A percentile compares a stretch with the other conserved stretches of the same genome.
Evolutionary conservation across 2,113 vertebrate genomes (phyloP).

Genomic region (Camelus dromedarius): DNA sequence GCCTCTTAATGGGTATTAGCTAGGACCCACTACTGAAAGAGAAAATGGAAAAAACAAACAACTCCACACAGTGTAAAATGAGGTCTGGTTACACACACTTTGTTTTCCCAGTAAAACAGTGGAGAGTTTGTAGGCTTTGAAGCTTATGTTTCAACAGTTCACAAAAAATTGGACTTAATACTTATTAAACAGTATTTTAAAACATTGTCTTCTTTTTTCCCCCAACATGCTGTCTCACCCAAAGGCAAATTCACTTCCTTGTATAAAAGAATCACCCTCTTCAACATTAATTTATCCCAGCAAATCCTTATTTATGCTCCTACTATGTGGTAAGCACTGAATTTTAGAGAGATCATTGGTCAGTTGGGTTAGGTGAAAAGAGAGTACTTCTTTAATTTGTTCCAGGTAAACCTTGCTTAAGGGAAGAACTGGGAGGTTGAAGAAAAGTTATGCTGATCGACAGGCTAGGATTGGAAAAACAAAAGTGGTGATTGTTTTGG

Average conservation of each 20-base stretch:
- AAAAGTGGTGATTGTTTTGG: not conserved
- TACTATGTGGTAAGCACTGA: not conserved
- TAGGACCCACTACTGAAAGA: constrained; percentile 36
- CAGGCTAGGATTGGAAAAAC: not conserved
- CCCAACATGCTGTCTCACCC: not conserved
- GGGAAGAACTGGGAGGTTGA: not conserved
- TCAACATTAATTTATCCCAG: constrained; percentile 41
- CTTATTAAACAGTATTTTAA: constrained; percentile 13
- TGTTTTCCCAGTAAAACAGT: not conserved
- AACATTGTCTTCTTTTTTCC: not conserved
- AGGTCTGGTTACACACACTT: not conserved
- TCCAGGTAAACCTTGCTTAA: not conserved
- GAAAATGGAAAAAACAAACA: constrained; percentile 12
- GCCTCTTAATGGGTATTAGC: constrained; percentile 59
- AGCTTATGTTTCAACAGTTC: not conserved
- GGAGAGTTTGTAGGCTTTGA: not conserved
- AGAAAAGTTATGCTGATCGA: not conserved
- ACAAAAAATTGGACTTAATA: not conserved
- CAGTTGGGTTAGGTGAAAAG: not conserved
- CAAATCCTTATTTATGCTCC: not conserved
- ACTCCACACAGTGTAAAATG: not conserved
- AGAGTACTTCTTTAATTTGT: not conserved
- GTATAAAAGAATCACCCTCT: not conserved
- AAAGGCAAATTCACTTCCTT: constrained; percentile 53
- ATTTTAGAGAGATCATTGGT: not conserved